Percentiles rank a stretch among this genome's conserved stretches.
Evolutionary conservation across 2,888 invertebrate species (phyloP).

Genomic region (Yponomeuta evonymella): DNA sequence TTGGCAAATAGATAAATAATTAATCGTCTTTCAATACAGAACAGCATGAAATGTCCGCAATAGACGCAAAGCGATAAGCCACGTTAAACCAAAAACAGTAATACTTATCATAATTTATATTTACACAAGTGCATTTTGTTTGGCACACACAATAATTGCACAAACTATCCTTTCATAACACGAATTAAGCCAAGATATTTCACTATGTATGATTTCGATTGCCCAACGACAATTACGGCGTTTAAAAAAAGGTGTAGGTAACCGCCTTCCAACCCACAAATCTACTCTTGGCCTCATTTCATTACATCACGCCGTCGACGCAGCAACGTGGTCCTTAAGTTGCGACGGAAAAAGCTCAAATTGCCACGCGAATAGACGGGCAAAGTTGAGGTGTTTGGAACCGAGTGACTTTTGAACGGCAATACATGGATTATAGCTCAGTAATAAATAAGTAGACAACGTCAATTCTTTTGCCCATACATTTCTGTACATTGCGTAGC

Average conservation of each 20-base stretch:
- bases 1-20: background rate
- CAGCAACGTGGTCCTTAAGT: background rate
- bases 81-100: background rate
- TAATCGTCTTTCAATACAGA: background rate
- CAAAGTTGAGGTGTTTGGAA: background rate
- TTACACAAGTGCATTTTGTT: background rate
- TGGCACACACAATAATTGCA: background rate
- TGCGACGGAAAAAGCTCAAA: background rate
- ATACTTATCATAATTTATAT: background rate
- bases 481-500: too few species aligned
- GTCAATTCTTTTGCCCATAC: too few species aligned
- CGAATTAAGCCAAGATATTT: background rate
- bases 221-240: background rate
- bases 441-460: too few species aligned
- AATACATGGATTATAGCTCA: too few species aligned
- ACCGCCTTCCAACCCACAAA: constrained; percentile 5
- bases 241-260: background rate
- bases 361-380: background rate
- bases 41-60: background rate
- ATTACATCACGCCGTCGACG: background rate
- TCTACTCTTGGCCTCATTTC: constrained; percentile 2
- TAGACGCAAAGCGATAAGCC: background rate
- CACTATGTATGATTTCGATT: background rate
- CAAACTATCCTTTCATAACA: background rate
- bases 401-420: too few species aligned